phyloP scores from a whole-genome alignment of 2,888 invertebrate genomes.

The Nycteola revayana region DNA sequence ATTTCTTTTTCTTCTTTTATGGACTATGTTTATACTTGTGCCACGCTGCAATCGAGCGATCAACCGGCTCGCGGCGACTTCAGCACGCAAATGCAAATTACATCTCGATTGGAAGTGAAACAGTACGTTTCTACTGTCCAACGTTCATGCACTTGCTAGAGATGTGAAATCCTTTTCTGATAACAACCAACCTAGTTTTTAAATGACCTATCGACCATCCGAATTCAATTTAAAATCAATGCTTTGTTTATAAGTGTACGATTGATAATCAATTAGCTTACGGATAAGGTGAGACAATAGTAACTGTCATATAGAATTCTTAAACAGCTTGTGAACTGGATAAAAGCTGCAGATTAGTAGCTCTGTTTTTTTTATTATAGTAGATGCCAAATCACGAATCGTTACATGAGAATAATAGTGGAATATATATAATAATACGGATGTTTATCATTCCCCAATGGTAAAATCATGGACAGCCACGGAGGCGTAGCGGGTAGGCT shows the following conservation, averaged over 20 bases:
- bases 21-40: neutral
- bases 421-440: too few relatives aligned
- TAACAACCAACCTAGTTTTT: slow-evolving; percentile 3
- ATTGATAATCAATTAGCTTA: too few relatives aligned
- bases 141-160: slow-evolving; percentile 16
- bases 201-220: too few relatives aligned
- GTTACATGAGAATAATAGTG: too few relatives aligned
- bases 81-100: slow-evolving; percentile 67
- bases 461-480: too few relatives aligned
- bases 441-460: too few relatives aligned
- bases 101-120: slow-evolving; percentile 60
- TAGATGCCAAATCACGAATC: too few relatives aligned
- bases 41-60: slow-evolving; percentile 19
- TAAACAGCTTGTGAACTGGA: slow-evolving; percentile 14
- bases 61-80: slow-evolving; percentile 39
- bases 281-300: slow-evolving; percentile 7
- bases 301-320: slow-evolving; percentile 17
- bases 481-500: too few relatives aligned
- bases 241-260: too few relatives aligned
- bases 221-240: too few relatives aligned
- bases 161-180: slow-evolving; percentile 29
- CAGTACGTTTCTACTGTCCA: slow-evolving; percentile 35
- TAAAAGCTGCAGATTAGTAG: slow-evolving; percentile 16
- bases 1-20: too few relatives aligned
- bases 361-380: too few relatives aligned